Evolutionary conservation across 2,888 invertebrate genomes (phyloP).

Genomic region (Drosophila peninsularis): DNA sequence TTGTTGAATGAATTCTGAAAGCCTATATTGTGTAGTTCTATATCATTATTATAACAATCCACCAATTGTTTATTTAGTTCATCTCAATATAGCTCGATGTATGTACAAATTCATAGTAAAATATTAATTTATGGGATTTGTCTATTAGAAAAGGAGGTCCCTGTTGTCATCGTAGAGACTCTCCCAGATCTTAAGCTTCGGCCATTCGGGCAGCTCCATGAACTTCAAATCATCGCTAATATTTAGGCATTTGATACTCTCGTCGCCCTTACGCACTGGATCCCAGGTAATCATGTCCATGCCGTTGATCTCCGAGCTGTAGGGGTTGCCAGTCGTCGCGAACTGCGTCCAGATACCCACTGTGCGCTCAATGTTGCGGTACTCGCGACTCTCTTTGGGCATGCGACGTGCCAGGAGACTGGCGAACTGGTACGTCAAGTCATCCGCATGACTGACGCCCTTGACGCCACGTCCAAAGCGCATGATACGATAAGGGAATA

Average conservation of each 20-base stretch:
- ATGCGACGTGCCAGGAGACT: constrained; percentile 68
- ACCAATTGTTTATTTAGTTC: constrained; percentile 4
- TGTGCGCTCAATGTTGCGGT: constrained; percentile 80
- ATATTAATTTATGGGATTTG: not conserved
- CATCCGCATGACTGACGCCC: constrained; percentile 83
- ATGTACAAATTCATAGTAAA: constrained; percentile 9
- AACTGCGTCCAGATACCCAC: constrained; percentile 82
- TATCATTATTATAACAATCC: constrained; percentile 1
- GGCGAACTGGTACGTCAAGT: constrained; percentile 81
- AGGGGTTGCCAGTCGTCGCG: constrained; percentile 81
- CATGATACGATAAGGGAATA: constrained; percentile 78
- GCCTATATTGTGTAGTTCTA: constrained; percentile 26
- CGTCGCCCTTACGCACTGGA: constrained; percentile 70
- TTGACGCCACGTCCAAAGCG: constrained; percentile 79
- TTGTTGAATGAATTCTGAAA: constrained; percentile 23
- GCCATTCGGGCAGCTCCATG: constrained; percentile 81
- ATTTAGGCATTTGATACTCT: constrained; percentile 81
- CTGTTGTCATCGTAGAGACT: constrained; percentile 71
- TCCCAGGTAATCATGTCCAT: constrained; percentile 78
- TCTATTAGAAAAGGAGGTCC: constrained; percentile 63
- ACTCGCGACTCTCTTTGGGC: constrained; percentile 78
- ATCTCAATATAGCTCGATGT: constrained; percentile 4
- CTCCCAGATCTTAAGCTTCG: constrained; percentile 80
- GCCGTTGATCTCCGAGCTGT: constrained; percentile 71
- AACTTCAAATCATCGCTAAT: constrained; percentile 80